Evolutionary conservation across 2,113 vertebrate genomes (phyloP), one percentile per base, ranked within the genome.

Genomic region (Catagonus wagneri): DNA sequence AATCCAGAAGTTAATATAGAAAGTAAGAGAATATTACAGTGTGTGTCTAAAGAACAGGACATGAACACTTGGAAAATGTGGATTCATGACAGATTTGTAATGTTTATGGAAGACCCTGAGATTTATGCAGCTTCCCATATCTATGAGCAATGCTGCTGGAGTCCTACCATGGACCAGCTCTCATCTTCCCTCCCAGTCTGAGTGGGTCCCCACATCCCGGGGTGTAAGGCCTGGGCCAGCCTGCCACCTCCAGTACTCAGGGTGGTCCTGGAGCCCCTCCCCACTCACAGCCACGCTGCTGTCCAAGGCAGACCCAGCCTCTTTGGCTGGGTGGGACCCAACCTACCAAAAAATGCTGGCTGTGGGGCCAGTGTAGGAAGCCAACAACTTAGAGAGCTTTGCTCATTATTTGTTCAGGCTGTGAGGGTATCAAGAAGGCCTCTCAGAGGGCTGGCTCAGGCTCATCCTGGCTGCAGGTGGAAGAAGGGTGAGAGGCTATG

Each of bases 401-500:
- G 69, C 15, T 68, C 39, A 58, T 11, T 20, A 29, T 75, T 66
- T 44, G 68, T 29, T 88, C 0, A 0, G 34, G 29, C 39, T 5
- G 3, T 8, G 16, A 36, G 50, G 50, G 69, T 34, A 13, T 20
- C 12, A 3, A 25, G 63, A 52, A n/a, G 52, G 71, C 27, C 80
- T 69, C 80, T 29, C 13, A 56, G 50, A 68, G 58, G 90, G 34
- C 19, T 36, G 58, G 27, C 74, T 68, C 25, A 8, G 56, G 74
- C 34, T 88, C 17, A 17, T 36, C 39, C 44, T 29, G 25, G 52
- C 83, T 44, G 68, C 58, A 44, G 27, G 71, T 0, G 29, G 60
- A 6, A 7, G 58, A 39, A 74, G 4, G 7, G 44, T 3, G 25
- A 23, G 0, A 7, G 19, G 6, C 7, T 44, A n/a, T 0, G 0